Conservation (phyloP, 2,113 vertebrate genomes). For the Neotoma lepida region DNA sequence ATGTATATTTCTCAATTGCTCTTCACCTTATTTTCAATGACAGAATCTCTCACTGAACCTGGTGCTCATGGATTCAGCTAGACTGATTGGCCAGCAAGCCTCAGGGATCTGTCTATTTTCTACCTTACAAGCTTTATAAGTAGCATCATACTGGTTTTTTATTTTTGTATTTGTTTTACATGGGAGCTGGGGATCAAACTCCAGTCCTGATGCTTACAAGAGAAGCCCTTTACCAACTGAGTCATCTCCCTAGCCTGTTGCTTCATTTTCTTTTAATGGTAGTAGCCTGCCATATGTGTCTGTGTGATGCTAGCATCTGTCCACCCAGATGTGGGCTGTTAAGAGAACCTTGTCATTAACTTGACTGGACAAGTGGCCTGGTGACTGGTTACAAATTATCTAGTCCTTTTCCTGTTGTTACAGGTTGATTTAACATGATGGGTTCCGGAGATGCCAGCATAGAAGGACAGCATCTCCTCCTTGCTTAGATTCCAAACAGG, state of each 20-base stretch:
- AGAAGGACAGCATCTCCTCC: constrained; percentile 15
- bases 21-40: background rate
- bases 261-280: background rate
- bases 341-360: constrained; percentile 64
- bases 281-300: background rate
- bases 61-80: background rate
- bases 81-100: background rate
- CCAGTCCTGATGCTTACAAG: background rate
- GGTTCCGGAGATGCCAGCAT: constrained; percentile 38
- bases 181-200: background rate
- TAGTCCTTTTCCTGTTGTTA: constrained; percentile 44
- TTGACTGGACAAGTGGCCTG: constrained; percentile 62
- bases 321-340: background rate
- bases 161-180: background rate
- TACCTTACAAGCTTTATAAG: background rate
- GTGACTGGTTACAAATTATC: constrained; percentile 72
- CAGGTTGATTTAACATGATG: constrained; percentile 58
- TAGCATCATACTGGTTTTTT: background rate
- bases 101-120: background rate
- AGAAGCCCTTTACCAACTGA: background rate
- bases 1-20: background rate
- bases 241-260: background rate
- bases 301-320: background rate
- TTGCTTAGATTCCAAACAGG: background rate
- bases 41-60: background rate